phyloP scores from a whole-genome alignment of 2,888 invertebrate genomes.

The Alcis repandata region DNA sequence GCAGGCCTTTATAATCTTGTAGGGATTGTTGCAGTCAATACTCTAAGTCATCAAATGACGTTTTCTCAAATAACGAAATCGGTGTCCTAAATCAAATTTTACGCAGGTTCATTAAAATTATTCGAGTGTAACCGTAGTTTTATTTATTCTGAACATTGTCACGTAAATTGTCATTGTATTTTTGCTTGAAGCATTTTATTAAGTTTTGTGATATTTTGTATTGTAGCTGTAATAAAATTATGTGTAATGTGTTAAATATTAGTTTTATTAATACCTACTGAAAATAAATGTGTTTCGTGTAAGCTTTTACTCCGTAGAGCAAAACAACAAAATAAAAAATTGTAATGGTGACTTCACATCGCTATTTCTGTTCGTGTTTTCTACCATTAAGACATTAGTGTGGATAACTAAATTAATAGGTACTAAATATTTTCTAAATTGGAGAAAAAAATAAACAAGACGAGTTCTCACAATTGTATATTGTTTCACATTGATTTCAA shows the following conservation, averaged over 20 bases:
- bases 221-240: constrained; percentile 32
- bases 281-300: too few species aligned
- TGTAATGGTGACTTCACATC: too few species aligned
- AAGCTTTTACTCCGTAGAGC: too few species aligned
- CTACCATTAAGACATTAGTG: too few species aligned
- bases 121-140: neutral
- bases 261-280: neutral
- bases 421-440: neutral
- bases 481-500: constrained; percentile 46
- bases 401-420: too few species aligned
- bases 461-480: constrained; percentile 39
- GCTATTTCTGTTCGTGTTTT: too few species aligned
- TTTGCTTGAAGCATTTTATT: constrained; percentile 46
- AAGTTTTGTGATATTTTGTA: constrained; percentile 49
- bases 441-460: constrained; percentile 8
- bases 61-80: neutral
- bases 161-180: constrained; percentile 31
- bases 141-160: constrained; percentile 20
- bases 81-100: neutral
- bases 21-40: constrained; percentile 13
- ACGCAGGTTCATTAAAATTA: neutral
- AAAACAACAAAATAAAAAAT: too few species aligned
- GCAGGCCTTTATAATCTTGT: too few species aligned
- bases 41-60: constrained; percentile 39
- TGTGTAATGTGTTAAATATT: constrained; percentile 10